A percentile compares a stretch with the other conserved stretches of the same genome.
Evolutionary conservation across 2,113 vertebrate species (phyloP).

Genomic region (Mugil cephalus): DNA sequence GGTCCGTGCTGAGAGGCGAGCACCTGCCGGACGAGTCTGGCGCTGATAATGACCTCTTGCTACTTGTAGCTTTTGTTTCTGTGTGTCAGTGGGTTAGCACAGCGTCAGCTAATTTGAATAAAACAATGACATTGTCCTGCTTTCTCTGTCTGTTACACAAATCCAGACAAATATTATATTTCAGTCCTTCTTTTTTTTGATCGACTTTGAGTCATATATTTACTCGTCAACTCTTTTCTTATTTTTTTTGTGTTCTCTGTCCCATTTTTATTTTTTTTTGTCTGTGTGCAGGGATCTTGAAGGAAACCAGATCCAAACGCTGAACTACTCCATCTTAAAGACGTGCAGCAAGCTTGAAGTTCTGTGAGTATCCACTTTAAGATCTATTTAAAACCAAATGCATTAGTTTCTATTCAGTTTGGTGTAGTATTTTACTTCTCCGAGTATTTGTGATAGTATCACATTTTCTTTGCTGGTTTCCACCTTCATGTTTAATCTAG

Average conservation of each 20-base stretch:
- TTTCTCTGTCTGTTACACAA: neutral
- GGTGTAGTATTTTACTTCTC: too few relatives aligned
- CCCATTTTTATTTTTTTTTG: neutral
- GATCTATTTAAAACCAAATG: neutral
- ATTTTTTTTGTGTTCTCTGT: neutral
- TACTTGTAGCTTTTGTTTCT: constrained; percentile 1
- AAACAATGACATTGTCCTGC: neutral
- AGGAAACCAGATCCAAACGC: constrained; percentile 82
- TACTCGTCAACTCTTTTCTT: neutral
- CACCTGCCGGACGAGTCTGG: neutral
- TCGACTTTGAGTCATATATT: neutral
- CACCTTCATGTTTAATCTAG: too few relatives aligned
- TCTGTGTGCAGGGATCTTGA: constrained; percentile 82
- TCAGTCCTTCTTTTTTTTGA: neutral
- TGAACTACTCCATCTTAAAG: constrained; percentile 83
- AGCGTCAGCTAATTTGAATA: neutral
- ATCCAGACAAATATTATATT: neutral
- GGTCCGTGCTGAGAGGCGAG: neutral
- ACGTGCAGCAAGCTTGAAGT: constrained; percentile 82
- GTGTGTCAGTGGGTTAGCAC: too few relatives aligned
- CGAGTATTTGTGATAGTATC: too few relatives aligned
- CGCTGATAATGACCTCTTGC: constrained; percentile 1
- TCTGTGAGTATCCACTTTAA: constrained; percentile 80
- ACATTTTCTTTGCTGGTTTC: too few relatives aligned
- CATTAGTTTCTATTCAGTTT: too few relatives aligned